Base-by-base conservation (phyloP, 64 coral and sea anemone species). In the Dendrophyllia cribrosa region DNA sequence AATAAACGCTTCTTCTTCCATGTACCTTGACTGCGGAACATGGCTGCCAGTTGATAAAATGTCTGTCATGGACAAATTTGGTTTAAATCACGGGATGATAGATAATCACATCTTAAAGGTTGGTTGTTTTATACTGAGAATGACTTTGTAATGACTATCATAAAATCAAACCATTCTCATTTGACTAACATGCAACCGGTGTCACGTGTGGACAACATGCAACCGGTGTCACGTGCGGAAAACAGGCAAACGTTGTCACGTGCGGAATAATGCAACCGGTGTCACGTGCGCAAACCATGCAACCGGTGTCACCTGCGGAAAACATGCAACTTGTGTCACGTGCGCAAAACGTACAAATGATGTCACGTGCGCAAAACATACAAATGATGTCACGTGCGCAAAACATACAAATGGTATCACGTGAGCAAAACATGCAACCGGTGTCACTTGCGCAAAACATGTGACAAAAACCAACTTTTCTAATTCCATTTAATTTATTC, bases 11-110 rank as follows among this genome's bases (percentile, higher is more conserved):
- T 45, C 78, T 9, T 44, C 59, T 47, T 82, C 58, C 16, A 20
- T 20, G 59, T 82, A 82, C 55, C 78, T 82, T 43, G 78, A 82
- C 43, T 82, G 58, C 26, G 26, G 43, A n/a, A 82, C 2, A 63
- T 82, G 78, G 78, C 78, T 58, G 43, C 58, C 58, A 43, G 47
- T 82, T 47, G 78, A 65, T 8, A 17, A 82, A 45, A 64, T 82
- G 15, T 46, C 25, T 20, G 25, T 64, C 14, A 10, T 64, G 5
- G 59, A 65, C 58, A 82, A 63, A 17, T 64, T 82, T 47, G 46
- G 78, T 49, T 82, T 82, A 47, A 62, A 19, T n/a, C 34, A 45
- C 0, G 3, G 78, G 59, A 64, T 6, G 9, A 64, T 19, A 25
- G 58, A 64, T n/a, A n/a, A 17, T 43, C 59, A 63, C 19, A 64